Evolutionary conservation across 1,140 invertebrate genomes (phyloP), one percentile per base, ranked within the genome.

Genomic region (Zeugodacus cucurbitae): DNA sequence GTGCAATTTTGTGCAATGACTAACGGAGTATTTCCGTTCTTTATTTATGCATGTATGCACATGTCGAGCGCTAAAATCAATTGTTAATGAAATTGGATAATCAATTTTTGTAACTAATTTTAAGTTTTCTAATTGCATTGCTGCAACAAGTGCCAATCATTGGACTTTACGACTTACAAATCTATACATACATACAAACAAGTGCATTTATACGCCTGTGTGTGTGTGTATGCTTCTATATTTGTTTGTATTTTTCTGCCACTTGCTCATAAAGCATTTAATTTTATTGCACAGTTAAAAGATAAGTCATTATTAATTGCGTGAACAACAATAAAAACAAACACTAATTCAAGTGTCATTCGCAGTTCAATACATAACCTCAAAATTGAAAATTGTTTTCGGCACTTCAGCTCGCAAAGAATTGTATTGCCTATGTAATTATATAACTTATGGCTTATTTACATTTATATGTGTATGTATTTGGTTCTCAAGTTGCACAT

Each of bases 251-350:
- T 44, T 41, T 67, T 37, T 74, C 26, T 74, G 37, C 67, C 67
- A 74, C 22, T 22, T 32, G 67, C 14, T 7, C 34, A 41, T 74
- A 74, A 74, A 74, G 67, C 22, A 74, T 74, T 74, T 41, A 74
- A 44, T 37, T 74, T 74, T 41, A 74, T 74, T 74, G 34, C 67
- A 20, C 22, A 17, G 32, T 41, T 74, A 74, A 74, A 74, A 74
- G 32, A 74, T 41, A 74, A 37, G 67, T 74, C 67, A 74, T 74
- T 74, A 41, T 41, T 74, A 74, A 17, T 17, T 74, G 67, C 22
- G 29, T 20, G 4, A 74, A 74, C 67, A 74, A 41, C 67, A 74
- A 74, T 74, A 74, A 74, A 74, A 74, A 74, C 37, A 74, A 41
- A 74, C 67, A 74, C 37, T 74, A 74, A 17, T 74, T 54, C 48